Conservation (phyloP, 37 sponge, comb jelly and placozoan species). For the Eunapius fragilis region DNA sequence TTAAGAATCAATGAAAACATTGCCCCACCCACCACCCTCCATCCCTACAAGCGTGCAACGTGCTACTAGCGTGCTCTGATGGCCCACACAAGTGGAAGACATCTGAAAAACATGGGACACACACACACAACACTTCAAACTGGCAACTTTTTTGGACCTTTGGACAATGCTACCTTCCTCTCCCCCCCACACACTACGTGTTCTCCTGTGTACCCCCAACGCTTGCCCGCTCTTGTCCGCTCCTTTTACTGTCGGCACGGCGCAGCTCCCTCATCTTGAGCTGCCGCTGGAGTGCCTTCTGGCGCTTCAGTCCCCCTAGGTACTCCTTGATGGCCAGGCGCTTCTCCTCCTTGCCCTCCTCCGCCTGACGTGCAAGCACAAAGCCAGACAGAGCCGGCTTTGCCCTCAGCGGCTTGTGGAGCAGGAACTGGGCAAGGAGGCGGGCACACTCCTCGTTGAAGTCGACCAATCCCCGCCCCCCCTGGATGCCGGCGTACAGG, state of each 20-base stretch:
- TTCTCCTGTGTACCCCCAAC: background rate
- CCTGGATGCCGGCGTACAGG: slow-evolving; percentile 27
- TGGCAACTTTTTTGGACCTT: background rate
- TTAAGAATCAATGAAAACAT: too few species aligned
- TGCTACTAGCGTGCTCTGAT: too few species aligned
- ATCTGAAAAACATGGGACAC: too few species aligned
- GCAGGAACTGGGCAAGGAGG: slow-evolving; percentile 56
- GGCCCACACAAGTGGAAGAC: too few species aligned
- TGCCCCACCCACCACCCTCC: too few species aligned
- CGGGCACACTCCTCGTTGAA: slow-evolving; percentile 57
- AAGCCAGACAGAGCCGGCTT: slow-evolving; percentile 43
- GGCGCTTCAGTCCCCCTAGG: background rate
- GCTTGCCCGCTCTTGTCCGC: background rate
- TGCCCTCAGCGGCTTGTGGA: slow-evolving; percentile 33
- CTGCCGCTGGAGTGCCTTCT: background rate
- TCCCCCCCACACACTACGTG: background rate
- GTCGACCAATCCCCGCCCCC: slow-evolving; percentile 12
- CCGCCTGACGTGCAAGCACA: slow-evolving; percentile 3
- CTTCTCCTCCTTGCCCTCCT: background rate
- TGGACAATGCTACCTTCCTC: too few species aligned
- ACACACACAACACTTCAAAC: background rate
- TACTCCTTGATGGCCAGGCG: background rate
- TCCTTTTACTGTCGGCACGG: background rate
- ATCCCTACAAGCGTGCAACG: too few species aligned
- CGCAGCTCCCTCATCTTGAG: background rate